Base-by-base conservation (phyloP, 2,888 invertebrate species). In the Aspidiotus destructor region DNA sequence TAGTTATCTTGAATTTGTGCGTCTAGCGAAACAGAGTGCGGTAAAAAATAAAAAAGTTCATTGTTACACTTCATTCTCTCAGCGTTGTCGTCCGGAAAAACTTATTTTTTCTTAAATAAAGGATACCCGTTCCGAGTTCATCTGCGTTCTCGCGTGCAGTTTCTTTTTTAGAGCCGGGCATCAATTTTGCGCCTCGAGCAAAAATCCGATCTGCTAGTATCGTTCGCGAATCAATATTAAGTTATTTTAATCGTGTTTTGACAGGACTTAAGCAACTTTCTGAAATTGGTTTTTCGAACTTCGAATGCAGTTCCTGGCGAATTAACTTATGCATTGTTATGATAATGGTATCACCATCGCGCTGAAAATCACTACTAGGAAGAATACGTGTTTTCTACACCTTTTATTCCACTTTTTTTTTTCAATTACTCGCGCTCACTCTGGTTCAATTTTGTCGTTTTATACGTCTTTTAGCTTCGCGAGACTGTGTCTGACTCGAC, bases 1-100 rank as follows among this genome's bases (percentile, higher is more conserved):
- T 17, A 13, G 40, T 58, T 58, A 58, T 42, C 42, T 60, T 15
- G 60, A 15, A 41, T 60, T 60, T 48, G 3, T 13, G 48, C 48
- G 11, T 28, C 28, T 28, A 28, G 28, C 28, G 5, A 28, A 28
- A 28, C 11, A 48, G 48, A 48, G 48, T 48, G 48, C 48, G 11
- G 48, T n/a, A 11, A n/a, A 11, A 11, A 48, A 28, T 28, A 48
- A 48, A 48, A 13, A 48, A 48, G 48, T 48, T 48, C 48, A 48
- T 48, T 48, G 48, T 48, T 48, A 48, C 11, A 11, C 28, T 28
- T n/a, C 48, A n/a, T 48, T 48, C 11, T 11, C n/a, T 48, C n/a
- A 13, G n/a, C 48, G 48, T 48, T 48, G n/a, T 48, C n/a, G 48
- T n/a, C 11, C 48, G 48, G 11, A 11, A 48, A 48, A 48, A 48